A percentile compares a stretch with the other conserved stretches of the same genome.
Conservation (phyloP, 2,888 invertebrate genomes). For the Rugalucina vietnamica region DNA sequence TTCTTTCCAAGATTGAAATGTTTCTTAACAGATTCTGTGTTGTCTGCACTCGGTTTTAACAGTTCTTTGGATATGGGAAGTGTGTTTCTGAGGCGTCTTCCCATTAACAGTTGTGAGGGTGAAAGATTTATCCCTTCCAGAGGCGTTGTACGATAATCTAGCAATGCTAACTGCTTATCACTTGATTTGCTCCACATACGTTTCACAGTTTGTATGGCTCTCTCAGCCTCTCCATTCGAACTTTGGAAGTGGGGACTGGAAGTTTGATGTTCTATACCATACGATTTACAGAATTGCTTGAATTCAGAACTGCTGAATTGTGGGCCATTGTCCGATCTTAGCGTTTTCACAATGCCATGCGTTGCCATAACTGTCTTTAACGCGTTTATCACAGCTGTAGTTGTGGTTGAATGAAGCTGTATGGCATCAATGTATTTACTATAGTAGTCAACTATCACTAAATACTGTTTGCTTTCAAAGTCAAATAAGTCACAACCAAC, state of each 20-base stretch:
- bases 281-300: constrained; percentile 47
- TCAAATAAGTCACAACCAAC: constrained; percentile 48
- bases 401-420: constrained; percentile 29
- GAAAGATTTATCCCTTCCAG: constrained; percentile 47
- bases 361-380: constrained; percentile 39
- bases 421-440: constrained; percentile 58
- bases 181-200: constrained; percentile 55
- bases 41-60: constrained; percentile 16
- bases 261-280: constrained; percentile 56
- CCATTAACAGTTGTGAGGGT: constrained; percentile 61
- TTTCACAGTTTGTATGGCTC: constrained; percentile 66
- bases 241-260: constrained; percentile 63
- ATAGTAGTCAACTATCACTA: constrained; percentile 54
- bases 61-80: constrained; percentile 42
- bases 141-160: constrained; percentile 63
- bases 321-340: constrained; percentile 59
- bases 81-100: constrained; percentile 56
- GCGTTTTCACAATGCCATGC: constrained; percentile 45
- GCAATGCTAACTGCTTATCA: constrained; percentile 56
- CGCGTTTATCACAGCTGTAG: constrained; percentile 19
- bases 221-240: constrained; percentile 64
- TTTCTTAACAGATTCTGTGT: constrained; percentile 23
- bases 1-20: neutral
- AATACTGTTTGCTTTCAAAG: constrained; percentile 43
- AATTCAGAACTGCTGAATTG: constrained; percentile 56